Percentiles rank a stretch among this genome's conserved stretches.
phyloP scores from a whole-genome alignment of 1,140 invertebrate genomes.

The Carcinoscorpius rotundicauda region DNA sequence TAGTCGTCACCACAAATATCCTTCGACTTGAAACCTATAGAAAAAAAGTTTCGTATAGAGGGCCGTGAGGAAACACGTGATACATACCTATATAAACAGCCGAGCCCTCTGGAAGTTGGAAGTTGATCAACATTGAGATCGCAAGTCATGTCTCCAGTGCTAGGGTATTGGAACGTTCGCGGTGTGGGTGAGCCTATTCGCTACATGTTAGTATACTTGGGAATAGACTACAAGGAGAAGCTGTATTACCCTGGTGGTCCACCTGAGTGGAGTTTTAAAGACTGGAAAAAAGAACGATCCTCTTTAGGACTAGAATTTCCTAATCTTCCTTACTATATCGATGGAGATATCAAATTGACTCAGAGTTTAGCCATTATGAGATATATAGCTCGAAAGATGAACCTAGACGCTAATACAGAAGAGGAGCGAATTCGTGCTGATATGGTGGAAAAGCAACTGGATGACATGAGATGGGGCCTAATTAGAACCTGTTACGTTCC shows the following conservation, averaged over 20 bases:
- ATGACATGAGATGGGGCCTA: not conserved
- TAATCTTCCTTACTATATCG: constrained; percentile 3
- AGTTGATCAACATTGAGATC: too few relatives aligned
- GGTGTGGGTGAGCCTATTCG: not conserved
- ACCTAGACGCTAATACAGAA: not conserved
- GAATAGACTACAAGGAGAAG: not conserved
- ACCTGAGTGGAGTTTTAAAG: not conserved
- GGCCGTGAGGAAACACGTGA: too few relatives aligned
- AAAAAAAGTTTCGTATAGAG: too few relatives aligned
- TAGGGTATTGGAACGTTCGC: not conserved
- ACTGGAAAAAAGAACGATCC: not conserved
- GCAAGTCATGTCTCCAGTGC: not conserved
- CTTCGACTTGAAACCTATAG: too few relatives aligned
- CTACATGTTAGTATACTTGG: not conserved
- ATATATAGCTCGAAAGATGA: not conserved
- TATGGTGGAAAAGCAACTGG: not conserved
- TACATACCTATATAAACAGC: too few relatives aligned
- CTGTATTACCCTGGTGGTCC: not conserved
- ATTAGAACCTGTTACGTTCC: not conserved
- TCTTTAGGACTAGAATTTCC: not conserved
- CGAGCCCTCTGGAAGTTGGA: too few relatives aligned
- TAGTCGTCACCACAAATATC: too few relatives aligned
- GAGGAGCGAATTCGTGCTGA: not conserved
- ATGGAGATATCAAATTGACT: constrained; percentile 3
- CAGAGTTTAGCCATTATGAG: not conserved